Base-by-base conservation (phyloP, 2,888 invertebrate genomes). In the Agapostemon virescens region DNA sequence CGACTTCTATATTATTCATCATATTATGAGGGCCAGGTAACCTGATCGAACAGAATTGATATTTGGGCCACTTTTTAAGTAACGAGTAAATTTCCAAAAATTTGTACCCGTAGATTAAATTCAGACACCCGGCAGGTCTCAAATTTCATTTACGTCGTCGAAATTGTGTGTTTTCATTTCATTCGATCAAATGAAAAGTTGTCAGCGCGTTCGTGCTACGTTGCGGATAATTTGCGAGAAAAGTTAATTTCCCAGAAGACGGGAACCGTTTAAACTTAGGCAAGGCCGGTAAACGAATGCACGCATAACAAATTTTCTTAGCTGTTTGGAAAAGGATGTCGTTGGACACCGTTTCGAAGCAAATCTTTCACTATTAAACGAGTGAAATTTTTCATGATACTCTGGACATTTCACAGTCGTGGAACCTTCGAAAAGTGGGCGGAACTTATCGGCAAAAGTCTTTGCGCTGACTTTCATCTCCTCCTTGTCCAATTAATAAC, bases 391-490 rank as follows among this genome's bases (percentile, higher is more conserved):
- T 79, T n/a, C n/a, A n/a, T 49, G 49, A 74, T 77, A 74, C 38
- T 69, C 70, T 70, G 63, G 69, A 61, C 69, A 77, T 30, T 30
- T 58, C 26, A 17, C 23, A 30, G 64, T 74, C 77, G 82, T 81
- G 81, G 74, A 82, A 70, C 58, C 61, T 42, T 77, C 81, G 82
- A 82, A 61, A 82, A 82, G 81, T 74, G 81, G 71, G 77, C 52
- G 63, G 74, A 55, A 42, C 71, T 49, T 49, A 67, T 63, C n/a
- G 30, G 42, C 68, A 2, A 72, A 72, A 55, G 55, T 74, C 55
- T 73, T 13, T 23, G 15, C 9, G 20, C 30, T 4, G 40, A 55
- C n/a, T 69, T 73, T 26, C 26, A 63, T 64, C 26, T 7, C n/a
- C 49, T 45, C 9, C 42, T 42, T 20, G 30, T 61, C 33, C 40